Conservation (phyloP, 2,888 invertebrate species). For the Drosophila cognata region DNA sequence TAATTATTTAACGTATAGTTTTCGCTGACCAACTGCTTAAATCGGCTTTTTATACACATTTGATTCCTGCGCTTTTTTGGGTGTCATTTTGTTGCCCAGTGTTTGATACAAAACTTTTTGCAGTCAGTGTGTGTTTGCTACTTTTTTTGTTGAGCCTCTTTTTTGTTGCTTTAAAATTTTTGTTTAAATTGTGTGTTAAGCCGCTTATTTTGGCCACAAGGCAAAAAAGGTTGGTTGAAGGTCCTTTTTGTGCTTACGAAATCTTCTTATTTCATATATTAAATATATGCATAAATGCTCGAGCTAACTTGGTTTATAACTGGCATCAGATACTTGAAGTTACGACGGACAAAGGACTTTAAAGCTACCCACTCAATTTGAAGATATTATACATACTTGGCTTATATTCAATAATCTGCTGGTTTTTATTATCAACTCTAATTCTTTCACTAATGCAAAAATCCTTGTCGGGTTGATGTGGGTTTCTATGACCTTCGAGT, state of each 20-base stretch:
- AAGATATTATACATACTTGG: background rate
- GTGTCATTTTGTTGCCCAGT: constrained; percentile 5
- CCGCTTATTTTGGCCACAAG: constrained; percentile 30
- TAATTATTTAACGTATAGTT: constrained; percentile 61
- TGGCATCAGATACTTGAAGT: background rate
- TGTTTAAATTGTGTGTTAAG: constrained; percentile 44
- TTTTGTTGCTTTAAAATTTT: constrained; percentile 18
- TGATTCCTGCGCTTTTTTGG: constrained; percentile 8
- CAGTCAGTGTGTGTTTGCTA: constrained; percentile 7
- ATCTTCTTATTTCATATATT: background rate
- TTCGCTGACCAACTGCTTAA: constrained; percentile 27
- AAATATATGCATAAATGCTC: background rate
- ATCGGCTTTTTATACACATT: constrained; percentile 20
- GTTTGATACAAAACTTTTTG: background rate
- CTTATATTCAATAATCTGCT: background rate
- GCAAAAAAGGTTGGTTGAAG: constrained; percentile 15
- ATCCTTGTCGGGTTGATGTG: background rate
- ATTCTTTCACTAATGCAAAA: background rate
- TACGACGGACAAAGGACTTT: background rate
- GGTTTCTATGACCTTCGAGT: background rate
- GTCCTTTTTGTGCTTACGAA: background rate
- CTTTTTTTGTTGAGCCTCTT: background rate
- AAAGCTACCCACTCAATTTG: background rate
- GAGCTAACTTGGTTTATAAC: background rate
- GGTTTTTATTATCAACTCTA: background rate